A percentile compares a stretch with the other conserved stretches of the same genome.
These are phyloP conservation scores for Scaptomyza montana DNA, from an alignment of 1,140 invertebrate species.

Conservation along the genomic window DNA sequence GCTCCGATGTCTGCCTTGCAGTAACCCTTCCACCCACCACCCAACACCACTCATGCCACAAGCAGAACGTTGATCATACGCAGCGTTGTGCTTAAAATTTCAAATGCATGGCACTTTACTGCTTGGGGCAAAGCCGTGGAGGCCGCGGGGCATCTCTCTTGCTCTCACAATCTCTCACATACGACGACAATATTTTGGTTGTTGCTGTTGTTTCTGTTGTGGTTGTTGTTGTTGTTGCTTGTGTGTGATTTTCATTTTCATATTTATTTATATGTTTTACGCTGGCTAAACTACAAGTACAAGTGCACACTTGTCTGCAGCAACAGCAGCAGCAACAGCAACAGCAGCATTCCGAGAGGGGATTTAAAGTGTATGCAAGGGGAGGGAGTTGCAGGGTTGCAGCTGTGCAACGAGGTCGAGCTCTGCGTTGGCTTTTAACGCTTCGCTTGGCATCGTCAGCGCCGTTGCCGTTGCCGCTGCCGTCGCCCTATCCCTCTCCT, in stretches of 20 bases:
- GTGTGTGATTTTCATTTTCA: conserved; percentile 48
- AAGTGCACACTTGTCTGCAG: conserved; percentile 76
- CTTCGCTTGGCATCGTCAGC: conserved; percentile 46
- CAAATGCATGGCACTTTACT: conserved; percentile 47
- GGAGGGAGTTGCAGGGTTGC: neutral
- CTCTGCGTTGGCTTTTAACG: conserved; percentile 58
- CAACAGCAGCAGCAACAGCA: conserved; percentile 36
- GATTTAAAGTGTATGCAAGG: neutral
- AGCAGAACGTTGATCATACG: conserved; percentile 48
- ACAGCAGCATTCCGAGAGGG: conserved; percentile 4
- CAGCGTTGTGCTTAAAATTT: conserved; percentile 54
- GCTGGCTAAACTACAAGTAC: conserved; percentile 70
- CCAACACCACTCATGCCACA: conserved; percentile 1
- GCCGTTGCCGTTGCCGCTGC: neutral
- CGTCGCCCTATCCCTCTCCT: neutral
- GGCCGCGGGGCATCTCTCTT: conserved; percentile 1
- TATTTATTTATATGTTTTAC: conserved; percentile 61
- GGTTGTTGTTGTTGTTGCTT: conserved; percentile 33
- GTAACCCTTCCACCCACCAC: neutral
- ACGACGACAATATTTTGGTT: conserved; percentile 46
- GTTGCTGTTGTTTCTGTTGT: conserved; percentile 28
- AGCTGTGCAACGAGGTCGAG: conserved; percentile 42
- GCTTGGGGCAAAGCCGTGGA: conserved; percentile 10
- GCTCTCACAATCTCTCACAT: neutral
- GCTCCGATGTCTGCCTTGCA: neutral